Percentiles rank a stretch among this genome's conserved stretches.
phyloP scores from a whole-genome alignment of 2,113 vertebrate species.

The Calypte anna region DNA sequence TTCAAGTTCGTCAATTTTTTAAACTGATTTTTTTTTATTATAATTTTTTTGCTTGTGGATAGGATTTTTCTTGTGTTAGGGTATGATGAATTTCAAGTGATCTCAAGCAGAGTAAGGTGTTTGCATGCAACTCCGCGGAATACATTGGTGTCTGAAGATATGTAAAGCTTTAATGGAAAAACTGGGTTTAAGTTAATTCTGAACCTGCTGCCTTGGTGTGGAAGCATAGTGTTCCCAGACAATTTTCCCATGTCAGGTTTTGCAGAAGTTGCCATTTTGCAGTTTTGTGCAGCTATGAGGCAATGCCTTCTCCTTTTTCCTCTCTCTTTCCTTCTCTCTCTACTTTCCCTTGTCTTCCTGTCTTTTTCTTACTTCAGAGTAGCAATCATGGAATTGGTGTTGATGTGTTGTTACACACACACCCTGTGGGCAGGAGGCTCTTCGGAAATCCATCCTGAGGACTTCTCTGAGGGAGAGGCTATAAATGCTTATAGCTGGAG shows the following conservation, averaged over 20 bases:
- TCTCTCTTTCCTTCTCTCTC: not conserved
- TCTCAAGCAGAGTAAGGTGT: not conserved
- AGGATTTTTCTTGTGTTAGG: not conserved
- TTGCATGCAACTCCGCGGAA: not conserved
- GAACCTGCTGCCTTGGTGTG: not conserved
- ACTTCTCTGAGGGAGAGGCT: not conserved
- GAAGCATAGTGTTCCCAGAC: not conserved
- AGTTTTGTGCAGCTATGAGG: not conserved
- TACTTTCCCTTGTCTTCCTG: rapidly evolving
- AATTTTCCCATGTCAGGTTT: not conserved
- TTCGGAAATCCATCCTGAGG: not conserved
- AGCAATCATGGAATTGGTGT: not conserved
- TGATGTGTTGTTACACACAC: not conserved
- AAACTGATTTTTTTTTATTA: too few species aligned
- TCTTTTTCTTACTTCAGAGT: not conserved
- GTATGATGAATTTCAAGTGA: not conserved
- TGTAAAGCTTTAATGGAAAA: not conserved
- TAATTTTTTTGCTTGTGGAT: not conserved
- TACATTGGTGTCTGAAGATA: not conserved
- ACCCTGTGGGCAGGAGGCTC: not conserved
- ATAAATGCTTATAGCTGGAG: not conserved
- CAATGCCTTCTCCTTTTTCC: not conserved
- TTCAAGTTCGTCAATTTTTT: not conserved
- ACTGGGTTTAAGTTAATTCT: not conserved
- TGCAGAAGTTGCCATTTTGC: not conserved